Base-by-base conservation (phyloP, 2,797 vertebrate species). In the Rhinatrema bivittatum region DNA sequence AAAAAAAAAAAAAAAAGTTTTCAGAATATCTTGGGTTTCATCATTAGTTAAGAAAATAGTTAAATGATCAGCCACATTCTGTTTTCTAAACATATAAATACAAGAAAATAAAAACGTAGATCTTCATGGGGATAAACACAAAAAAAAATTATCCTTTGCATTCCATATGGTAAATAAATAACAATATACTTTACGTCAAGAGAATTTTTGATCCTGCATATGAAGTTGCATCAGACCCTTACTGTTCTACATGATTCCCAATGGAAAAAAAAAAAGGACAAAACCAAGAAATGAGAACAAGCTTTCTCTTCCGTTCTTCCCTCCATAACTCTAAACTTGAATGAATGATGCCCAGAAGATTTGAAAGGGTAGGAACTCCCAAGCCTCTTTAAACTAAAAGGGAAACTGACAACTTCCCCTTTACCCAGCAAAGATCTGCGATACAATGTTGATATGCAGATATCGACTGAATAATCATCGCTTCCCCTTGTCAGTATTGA, bases 151-250 rank as follows among this genome's bases (percentile, higher is more conserved):
- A 72, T 72, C 72, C 67, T 75, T 53, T 70, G 66, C 74, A 72
- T 65, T 62, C 72, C 65, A 70, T 74, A 79, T 68, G 50, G 50
- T 50, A 82, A 84, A 85, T 82, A 85, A 79, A 79, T 83, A 83
- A 51, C 56, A 70, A 73, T 62, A 69, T 68, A 77, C 67, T n/a
- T n/a, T n/a, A n/a, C n/a, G 60, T 50, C 64, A 76, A 66, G 80
- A 72, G 65, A 60, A 54, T 70, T 65, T 49, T 79, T 72, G 44
- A 58, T 79, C 79, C 45, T 42, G 61, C 65, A 68, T 55, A 56
- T 51, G 38, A 68, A 77, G 70, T 64, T 34, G 50, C 59, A 65
- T n/a, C n/a, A n/a, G n/a, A n/a, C n/a, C n/a, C n/a, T n/a, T n/a
- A n/a, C n/a, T n/a, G n/a, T n/a, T n/a, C n/a, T n/a, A n/a, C n/a